phyloP scores from a whole-genome alignment of 2,888 invertebrate species.

The Netelia virgata region DNA sequence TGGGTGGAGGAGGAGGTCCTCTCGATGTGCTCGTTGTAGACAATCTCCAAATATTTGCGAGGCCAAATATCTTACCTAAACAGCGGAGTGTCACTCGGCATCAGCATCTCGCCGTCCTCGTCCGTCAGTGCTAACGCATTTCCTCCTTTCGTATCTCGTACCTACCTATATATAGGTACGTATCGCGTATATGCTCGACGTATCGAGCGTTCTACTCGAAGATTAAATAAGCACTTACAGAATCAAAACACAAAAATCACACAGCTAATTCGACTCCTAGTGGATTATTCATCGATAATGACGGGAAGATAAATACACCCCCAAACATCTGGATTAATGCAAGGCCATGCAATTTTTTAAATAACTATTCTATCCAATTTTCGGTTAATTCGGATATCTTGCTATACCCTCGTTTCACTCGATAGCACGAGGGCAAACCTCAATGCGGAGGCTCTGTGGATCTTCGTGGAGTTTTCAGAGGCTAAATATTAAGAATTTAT shows the following conservation, averaged over 20 bases:
- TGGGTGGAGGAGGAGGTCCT: conserved; percentile 69
- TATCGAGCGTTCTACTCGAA: not conserved
- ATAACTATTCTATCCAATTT: too few relatives aligned
- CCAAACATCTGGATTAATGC: too few relatives aligned
- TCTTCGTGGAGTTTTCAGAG: not conserved
- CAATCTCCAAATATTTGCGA: conserved; percentile 85
- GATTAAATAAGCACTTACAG: not conserved
- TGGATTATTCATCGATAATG: not conserved
- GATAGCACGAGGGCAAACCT: too few relatives aligned
- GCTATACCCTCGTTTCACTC: too few relatives aligned
- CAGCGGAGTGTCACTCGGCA: conserved; percentile 81
- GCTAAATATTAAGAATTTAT: not conserved
- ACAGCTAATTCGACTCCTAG: not conserved
- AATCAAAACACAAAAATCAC: not conserved
- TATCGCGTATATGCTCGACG: not conserved
- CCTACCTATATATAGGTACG: conserved; percentile 5
- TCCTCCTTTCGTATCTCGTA: conserved; percentile 45
- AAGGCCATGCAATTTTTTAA: too few relatives aligned
- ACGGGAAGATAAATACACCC: not conserved
- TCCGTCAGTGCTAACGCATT: conserved; percentile 61
- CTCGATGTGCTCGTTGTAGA: conserved; percentile 78
- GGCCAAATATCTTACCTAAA: conserved; percentile 85
- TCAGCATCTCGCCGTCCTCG: conserved; percentile 73
- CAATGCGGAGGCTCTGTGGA: too few relatives aligned
- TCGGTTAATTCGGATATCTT: too few relatives aligned